Conservation (phyloP, 2,888 invertebrate genomes). For the Pteria penguin region DNA sequence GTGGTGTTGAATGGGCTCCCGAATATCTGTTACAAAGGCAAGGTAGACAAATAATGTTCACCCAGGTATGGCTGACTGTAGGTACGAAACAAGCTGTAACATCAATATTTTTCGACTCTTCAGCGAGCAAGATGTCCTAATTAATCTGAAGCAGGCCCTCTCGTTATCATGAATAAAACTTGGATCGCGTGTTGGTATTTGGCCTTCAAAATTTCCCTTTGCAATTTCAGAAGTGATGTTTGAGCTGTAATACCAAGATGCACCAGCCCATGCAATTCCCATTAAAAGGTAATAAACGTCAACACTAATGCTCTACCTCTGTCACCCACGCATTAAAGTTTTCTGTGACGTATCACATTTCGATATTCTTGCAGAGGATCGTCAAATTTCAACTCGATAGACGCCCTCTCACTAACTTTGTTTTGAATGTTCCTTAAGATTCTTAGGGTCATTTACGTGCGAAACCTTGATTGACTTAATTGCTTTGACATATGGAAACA, state of each 20-base stretch:
- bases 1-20: constrained; percentile 38
- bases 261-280: not conserved
- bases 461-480: too few relatives aligned
- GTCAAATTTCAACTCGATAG: constrained; percentile 12
- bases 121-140: constrained; percentile 35
- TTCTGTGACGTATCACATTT: not conserved
- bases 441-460: too few relatives aligned
- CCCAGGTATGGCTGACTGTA: too few relatives aligned
- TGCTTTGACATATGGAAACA: too few relatives aligned
- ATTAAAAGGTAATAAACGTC: not conserved
- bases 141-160: constrained; percentile 35
- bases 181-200: constrained; percentile 24
- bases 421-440: constrained; percentile 26
- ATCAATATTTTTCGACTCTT: constrained; percentile 44
- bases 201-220: constrained; percentile 6
- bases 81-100: constrained; percentile 23
- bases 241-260: constrained; percentile 2
- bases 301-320: not conserved
- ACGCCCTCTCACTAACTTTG: constrained; percentile 13
- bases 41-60: not conserved
- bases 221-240: constrained; percentile 11
- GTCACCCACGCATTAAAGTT: not conserved
- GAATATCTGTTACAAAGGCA: constrained; percentile 24
- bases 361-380: not conserved
- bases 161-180: constrained; percentile 33